Conservation (phyloP, 2,888 invertebrate species). For the Lasioglossum zephyrum region DNA sequence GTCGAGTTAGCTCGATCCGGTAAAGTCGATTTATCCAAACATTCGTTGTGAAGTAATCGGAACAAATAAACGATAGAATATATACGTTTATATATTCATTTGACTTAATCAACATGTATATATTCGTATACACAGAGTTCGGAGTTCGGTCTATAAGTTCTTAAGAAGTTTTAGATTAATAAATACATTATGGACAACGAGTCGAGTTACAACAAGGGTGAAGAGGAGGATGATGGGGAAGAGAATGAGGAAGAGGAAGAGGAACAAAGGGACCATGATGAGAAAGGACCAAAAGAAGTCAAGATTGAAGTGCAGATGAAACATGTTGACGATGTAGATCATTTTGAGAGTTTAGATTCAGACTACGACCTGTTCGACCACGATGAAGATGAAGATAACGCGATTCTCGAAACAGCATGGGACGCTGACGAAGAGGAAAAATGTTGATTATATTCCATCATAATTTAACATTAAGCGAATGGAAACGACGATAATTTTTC, state of each 20-base stretch:
- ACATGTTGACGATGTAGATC: background rate
- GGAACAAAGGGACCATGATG: background rate
- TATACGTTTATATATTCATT: slow-evolving; percentile 3
- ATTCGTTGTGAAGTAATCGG: background rate
- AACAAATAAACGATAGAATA: slow-evolving; percentile 1
- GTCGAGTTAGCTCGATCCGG: background rate
- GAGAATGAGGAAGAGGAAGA: background rate
- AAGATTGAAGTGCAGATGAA: background rate
- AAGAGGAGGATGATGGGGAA: background rate
- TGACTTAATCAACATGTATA: background rate
- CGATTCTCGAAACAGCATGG: slow-evolving; percentile 21
- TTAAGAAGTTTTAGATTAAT: background rate
- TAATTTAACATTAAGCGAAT: background rate
- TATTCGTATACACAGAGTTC: background rate
- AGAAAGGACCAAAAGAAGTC: background rate
- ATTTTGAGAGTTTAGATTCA: background rate
- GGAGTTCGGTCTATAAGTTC: background rate
- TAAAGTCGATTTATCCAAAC: background rate
- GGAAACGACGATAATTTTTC: background rate
- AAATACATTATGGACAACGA: slow-evolving; percentile 18
- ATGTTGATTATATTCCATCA: background rate
- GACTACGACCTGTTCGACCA: slow-evolving; percentile 10
- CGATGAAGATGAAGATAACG: slow-evolving; percentile 3
- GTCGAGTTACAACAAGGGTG: background rate
- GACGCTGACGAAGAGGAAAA: background rate